phyloP scores from a whole-genome alignment of 2,888 invertebrate genomes.

The Thereva nobilitata region DNA sequence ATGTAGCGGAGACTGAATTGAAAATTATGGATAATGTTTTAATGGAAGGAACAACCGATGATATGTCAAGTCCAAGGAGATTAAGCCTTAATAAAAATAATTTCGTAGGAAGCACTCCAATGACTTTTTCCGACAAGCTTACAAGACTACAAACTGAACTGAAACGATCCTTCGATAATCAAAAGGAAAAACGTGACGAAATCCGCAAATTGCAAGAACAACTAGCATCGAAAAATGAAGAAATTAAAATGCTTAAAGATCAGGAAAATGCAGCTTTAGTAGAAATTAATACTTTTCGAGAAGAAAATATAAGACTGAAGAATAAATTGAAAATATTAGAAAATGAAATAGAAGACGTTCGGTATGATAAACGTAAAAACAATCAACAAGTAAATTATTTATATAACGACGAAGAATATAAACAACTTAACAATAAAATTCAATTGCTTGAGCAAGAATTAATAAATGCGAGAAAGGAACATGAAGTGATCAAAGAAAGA shows the following conservation, averaged over 20 bases:
- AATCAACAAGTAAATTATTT: constrained; percentile 21
- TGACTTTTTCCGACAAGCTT: constrained; percentile 54
- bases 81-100: constrained; percentile 47
- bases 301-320: constrained; percentile 52
- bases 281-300: constrained; percentile 51
- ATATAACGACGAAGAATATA: constrained; percentile 48
- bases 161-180: constrained; percentile 57
- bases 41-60: constrained; percentile 49
- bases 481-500: constrained; percentile 46
- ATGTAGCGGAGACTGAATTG: constrained; percentile 52
- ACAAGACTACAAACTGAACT: constrained; percentile 59
- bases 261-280: constrained; percentile 53
- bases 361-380: constrained; percentile 51
- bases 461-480: constrained; percentile 53
- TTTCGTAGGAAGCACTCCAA: constrained; percentile 51
- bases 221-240: constrained; percentile 48
- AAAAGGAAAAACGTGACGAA: constrained; percentile 60
- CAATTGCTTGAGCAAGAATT: constrained; percentile 57
- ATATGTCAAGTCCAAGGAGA: constrained; percentile 45
- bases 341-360: constrained; percentile 55
- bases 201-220: constrained; percentile 59
- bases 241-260: constrained; percentile 49
- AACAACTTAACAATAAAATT: constrained; percentile 55
- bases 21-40: constrained; percentile 54
- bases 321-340: constrained; percentile 51